A percentile compares a stretch with the other conserved stretches of the same genome.
Evolutionary conservation across 2,797 vertebrate genomes (phyloP).

Genomic region (Anableps anableps): DNA sequence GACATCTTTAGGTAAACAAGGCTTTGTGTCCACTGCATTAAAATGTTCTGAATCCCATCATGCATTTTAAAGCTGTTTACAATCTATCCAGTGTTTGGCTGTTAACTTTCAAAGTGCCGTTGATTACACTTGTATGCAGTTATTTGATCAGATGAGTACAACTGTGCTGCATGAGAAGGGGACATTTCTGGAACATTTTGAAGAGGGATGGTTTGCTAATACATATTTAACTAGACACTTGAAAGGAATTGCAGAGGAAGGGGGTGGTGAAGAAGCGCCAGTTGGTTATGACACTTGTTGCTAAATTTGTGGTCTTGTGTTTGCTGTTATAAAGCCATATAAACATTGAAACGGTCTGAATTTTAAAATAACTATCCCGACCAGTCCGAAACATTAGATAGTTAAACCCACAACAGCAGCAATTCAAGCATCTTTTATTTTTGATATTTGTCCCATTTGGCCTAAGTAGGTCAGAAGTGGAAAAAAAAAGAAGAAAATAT

Average conservation of each 20-base stretch:
- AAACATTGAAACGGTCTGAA: constrained; percentile 18
- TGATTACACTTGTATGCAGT: constrained; percentile 41
- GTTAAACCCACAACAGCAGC: no score
- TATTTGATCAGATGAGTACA: constrained; percentile 32
- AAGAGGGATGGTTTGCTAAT: constrained; percentile 49
- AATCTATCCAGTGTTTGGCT: constrained; percentile 21
- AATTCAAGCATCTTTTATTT: no score
- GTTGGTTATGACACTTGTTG: constrained; percentile 54
- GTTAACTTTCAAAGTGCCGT: constrained; percentile 43
- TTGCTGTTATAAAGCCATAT: constrained; percentile 28
- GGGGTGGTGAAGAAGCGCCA: constrained; percentile 29
- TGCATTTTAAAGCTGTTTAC: constrained; percentile 49
- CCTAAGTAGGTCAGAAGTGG: no score
- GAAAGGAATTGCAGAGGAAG: constrained; percentile 52
- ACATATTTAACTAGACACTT: constrained; percentile 67
- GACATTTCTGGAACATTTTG: constrained; percentile 43
- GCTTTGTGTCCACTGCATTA: constrained; percentile 16
- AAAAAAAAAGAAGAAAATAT: no score
- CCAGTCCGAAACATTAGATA: no score
- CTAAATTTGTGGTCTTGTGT: constrained; percentile 54
- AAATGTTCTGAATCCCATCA: constrained; percentile 28
- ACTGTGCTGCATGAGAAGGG: constrained; percentile 23
- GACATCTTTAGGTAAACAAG: constrained; percentile 44
- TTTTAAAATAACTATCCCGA: constrained; percentile 7
- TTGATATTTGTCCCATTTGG: no score